Evolutionary conservation across 1,140 invertebrate species (phyloP).

Genomic region (Pentalonia nigronervosa): DNA sequence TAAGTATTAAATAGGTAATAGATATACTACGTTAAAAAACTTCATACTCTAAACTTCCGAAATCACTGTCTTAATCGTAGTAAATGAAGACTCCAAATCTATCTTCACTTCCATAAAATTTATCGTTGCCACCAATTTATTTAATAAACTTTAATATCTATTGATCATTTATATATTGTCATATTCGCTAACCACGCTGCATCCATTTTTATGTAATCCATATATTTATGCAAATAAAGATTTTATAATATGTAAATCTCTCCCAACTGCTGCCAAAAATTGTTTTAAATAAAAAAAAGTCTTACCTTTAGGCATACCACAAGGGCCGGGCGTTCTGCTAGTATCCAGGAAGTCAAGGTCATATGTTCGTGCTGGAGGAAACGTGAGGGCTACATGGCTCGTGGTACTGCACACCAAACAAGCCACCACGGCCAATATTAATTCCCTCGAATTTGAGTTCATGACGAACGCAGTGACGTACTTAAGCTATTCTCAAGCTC

Average conservation of each 20-base stretch:
- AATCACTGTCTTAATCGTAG: background rate
- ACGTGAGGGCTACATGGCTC: constrained; percentile 83
- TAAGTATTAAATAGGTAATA: background rate
- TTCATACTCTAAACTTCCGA: background rate
- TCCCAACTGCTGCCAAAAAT: background rate
- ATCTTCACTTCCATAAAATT: background rate
- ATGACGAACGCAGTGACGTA: background rate
- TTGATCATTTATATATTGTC: too few species aligned
- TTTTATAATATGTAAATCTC: background rate
- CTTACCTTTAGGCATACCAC: constrained; percentile 95
- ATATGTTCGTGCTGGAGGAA: constrained; percentile 83
- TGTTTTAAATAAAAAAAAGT: constrained; percentile 48
- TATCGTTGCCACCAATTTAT: background rate
- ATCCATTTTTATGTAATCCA: too few species aligned
- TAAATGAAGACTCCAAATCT: background rate
- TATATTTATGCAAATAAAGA: background rate
- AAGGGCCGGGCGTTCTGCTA: constrained; percentile 85
- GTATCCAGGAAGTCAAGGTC: constrained; percentile 95
- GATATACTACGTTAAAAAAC: background rate
- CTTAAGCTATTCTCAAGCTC: constrained; percentile 30
- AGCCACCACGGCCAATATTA: constrained; percentile 44
- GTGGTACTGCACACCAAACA: constrained; percentile 52
- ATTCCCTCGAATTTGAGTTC: constrained; percentile 27
- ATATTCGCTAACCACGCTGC: too few species aligned
- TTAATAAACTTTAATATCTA: background rate